Conservation (phyloP, 2,113 vertebrate species). For the Turnix velox region DNA sequence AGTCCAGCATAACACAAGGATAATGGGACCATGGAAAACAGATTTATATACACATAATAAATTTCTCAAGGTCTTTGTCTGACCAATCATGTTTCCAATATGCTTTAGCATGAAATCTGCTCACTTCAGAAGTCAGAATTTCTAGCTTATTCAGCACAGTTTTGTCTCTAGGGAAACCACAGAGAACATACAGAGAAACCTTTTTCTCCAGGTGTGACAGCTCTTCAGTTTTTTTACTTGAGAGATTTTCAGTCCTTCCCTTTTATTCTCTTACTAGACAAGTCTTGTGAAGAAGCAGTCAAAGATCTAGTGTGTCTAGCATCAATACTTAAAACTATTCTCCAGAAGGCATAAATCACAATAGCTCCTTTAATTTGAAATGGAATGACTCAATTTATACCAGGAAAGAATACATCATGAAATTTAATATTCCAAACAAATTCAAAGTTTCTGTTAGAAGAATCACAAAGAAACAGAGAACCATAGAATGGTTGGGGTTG, state of each 20-base stretch:
- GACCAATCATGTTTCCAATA: background rate
- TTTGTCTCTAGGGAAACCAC: background rate
- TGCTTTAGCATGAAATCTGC: background rate
- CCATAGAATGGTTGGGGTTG: background rate
- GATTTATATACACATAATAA: background rate
- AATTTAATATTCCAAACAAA: background rate
- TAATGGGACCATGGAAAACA: background rate
- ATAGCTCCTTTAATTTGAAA: background rate
- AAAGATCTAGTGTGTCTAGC: background rate
- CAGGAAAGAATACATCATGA: background rate
- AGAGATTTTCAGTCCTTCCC: background rate
- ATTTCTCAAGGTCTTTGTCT: background rate
- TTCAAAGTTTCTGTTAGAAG: background rate
- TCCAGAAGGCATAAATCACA: background rate
- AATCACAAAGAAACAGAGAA: background rate
- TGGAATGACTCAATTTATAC: background rate
- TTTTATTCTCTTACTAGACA: background rate
- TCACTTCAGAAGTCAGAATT: background rate
- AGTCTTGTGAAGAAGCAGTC: background rate
- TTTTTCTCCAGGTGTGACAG: background rate
- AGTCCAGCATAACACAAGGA: background rate
- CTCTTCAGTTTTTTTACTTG: background rate
- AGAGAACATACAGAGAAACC: background rate
- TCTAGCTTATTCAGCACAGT: background rate
- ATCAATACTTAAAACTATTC: background rate